Evolutionary conservation across 2,797 vertebrate genomes (phyloP).

Genomic region (Merluccius polli): DNA sequence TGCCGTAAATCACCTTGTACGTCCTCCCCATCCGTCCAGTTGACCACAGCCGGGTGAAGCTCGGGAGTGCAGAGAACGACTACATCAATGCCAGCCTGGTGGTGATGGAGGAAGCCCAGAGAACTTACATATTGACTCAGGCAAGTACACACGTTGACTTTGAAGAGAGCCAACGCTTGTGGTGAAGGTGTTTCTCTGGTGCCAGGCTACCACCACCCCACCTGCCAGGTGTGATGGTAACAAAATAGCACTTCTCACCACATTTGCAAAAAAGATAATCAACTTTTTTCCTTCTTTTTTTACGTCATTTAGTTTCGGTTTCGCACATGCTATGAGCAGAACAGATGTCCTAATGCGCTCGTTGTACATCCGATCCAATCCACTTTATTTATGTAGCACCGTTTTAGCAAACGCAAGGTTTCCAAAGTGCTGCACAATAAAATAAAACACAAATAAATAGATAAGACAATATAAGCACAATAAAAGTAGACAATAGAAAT

Average conservation of each 20-base stretch:
- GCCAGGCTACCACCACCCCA: background rate
- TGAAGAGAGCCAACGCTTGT: too few species aligned
- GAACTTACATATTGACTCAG: conserved; percentile 93
- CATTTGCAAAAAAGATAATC: too few species aligned
- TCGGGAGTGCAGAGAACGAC: conserved; percentile 89
- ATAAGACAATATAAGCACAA: too few species aligned
- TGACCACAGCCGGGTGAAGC: conserved; percentile 95
- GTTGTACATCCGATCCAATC: too few species aligned
- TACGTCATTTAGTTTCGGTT: background rate
- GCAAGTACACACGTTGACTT: conserved; percentile 64
- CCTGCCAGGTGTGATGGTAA: background rate
- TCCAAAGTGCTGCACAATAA: too few species aligned
- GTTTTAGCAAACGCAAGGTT: too few species aligned
- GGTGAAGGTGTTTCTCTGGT: background rate
- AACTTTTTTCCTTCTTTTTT: too few species aligned
- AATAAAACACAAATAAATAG: too few species aligned
- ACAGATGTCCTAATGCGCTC: background rate
- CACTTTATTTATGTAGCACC: too few species aligned
- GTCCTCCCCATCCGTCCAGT: conserved; percentile 68
- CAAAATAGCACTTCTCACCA: background rate
- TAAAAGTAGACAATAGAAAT: too few species aligned
- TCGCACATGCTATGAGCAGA: background rate
- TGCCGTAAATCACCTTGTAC: background rate
- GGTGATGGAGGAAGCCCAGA: conserved; percentile 88
- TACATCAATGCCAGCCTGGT: conserved; percentile 97